Evolutionary conservation across 2,888 invertebrate species (phyloP).

Genomic region (Tanypteryx hageni): DNA sequence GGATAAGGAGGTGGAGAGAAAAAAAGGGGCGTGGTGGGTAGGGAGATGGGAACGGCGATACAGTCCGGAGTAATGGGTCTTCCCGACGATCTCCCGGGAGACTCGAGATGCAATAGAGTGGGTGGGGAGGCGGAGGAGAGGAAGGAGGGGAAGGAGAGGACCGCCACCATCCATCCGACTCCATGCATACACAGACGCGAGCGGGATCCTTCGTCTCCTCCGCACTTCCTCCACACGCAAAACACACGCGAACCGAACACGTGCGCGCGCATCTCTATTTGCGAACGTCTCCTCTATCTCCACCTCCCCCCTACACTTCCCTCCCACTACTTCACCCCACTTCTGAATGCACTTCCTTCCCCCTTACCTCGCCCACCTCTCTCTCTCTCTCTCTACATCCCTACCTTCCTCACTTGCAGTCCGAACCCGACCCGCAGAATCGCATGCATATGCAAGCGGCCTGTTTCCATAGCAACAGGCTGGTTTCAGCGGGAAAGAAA

Average conservation of each 20-base stretch:
- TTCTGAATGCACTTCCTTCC: no score
- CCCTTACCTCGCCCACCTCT: neutral
- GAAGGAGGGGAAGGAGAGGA: neutral
- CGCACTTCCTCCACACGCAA: neutral
- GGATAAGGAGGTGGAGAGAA: no score
- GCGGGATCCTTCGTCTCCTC: no score
- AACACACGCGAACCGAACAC: neutral
- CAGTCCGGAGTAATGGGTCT: no score
- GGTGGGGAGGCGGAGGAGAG: neutral
- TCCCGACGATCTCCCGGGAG: neutral
- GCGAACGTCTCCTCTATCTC: neutral
- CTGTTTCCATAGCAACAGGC: constrained; percentile 64
- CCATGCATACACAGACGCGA: no score
- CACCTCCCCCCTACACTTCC: neutral
- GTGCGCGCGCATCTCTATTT: neutral
- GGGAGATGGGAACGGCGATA: no score
- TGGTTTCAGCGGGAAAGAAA: neutral
- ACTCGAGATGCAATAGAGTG: neutral
- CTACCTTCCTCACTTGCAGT: neutral
- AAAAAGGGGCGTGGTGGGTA: no score
- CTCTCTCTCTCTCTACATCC: neutral
- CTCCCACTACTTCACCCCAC: no score
- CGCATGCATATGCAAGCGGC: constrained; percentile 29
- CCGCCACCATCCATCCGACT: neutral
- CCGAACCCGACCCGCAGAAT: neutral